Evolutionary conservation across 2,113 vertebrate genomes (phyloP), one percentile per base, ranked within the genome.

Genomic region (Malurus alboscapulatus): DNA sequence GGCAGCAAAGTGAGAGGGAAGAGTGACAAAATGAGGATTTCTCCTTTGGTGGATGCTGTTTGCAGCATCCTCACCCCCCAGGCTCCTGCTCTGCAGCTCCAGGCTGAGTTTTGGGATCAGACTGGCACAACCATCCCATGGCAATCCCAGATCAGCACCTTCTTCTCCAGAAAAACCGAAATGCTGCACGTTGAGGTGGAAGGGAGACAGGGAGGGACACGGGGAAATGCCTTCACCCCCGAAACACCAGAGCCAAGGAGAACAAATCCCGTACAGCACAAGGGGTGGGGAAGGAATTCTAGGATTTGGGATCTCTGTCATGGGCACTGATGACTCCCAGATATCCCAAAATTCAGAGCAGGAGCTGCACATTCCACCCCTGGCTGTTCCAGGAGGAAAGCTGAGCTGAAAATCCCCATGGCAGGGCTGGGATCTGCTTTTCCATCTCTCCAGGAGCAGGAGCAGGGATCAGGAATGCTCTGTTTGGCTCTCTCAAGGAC

Each of bases 121-220:
- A 7, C 2, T 45, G 36, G 34, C 40, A 45, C 45, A 32, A 1
- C 1, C 1, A 4, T 8, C 25, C 25, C 68, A 12, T 1, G 26
- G 27, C 45, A 47, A 12, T 14, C 4, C 26, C 63, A 25, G 7
- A 18, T 3, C 59, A 34, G 10, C 29, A 0, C 2, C 25, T 3
- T 3, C 18, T 22, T 17, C 9, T 10, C 17, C 13, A n/a, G 27
- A 47, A 19, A 10, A 4, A 74, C 65, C 17, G 24, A 4, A 14
- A 10, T 0, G 21, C 73, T 51, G 29, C 44, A 22, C 0, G 24
- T 20, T 10, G 2, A 1, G 34, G 29, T 5, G 55, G 12, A 6
- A 65, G 21, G 27, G 69, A 14, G 19, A 38, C 67, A 18, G 44
- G 65, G 25, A 54, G 44, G 47, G 18, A 34, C 0, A 3, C 12